Conservation (phyloP, 2,888 invertebrate species). For the Lydus trimaculatus region DNA sequence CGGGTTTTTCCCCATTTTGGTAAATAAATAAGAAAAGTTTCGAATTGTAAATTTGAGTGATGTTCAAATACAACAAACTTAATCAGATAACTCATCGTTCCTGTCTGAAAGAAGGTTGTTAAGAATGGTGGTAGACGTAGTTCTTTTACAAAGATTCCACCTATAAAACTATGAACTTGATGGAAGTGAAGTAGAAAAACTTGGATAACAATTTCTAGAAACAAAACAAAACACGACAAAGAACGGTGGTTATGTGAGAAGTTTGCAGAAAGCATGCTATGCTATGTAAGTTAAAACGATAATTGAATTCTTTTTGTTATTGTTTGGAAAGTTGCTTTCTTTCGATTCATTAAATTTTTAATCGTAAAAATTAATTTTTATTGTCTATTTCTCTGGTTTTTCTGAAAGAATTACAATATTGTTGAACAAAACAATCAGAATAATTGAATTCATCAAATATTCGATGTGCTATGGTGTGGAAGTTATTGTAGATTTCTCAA, state of each 20-base stretch:
- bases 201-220: background rate
- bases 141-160: conserved; percentile 30
- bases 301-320: background rate
- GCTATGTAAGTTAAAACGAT: conserved; percentile 35
- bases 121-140: conserved; percentile 27
- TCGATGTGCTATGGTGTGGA: background rate
- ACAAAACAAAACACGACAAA: background rate
- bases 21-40: background rate
- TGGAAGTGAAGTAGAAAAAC: background rate
- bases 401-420: too few species aligned
- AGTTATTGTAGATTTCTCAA: too few species aligned
- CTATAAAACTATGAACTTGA: conserved; percentile 23
- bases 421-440: background rate
- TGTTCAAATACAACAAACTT: background rate
- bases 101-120: conserved; percentile 34
- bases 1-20: too few species aligned
- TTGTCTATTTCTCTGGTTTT: too few species aligned
- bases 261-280: conserved; percentile 32
- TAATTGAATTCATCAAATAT: background rate
- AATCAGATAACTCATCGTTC: conserved; percentile 22
- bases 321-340: background rate
- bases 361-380: background rate
- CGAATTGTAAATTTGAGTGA: conserved; percentile 8
- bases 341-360: background rate
- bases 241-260: conserved; percentile 19